Conservation (phyloP, 1,140 invertebrate species). For the Kradibia gibbosae region DNA sequence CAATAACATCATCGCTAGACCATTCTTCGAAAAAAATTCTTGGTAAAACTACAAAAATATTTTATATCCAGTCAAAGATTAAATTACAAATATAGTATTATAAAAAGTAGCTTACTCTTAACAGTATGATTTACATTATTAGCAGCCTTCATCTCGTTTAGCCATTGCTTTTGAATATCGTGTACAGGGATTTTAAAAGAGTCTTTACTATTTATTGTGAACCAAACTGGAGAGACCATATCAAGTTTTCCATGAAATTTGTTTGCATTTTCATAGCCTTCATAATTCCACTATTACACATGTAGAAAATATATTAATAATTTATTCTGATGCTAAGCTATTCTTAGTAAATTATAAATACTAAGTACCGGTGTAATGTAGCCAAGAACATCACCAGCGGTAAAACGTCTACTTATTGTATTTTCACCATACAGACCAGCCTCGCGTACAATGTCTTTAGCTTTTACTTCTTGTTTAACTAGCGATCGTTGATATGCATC, state of each 20-base stretch:
- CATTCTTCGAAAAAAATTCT: constrained; percentile 90
- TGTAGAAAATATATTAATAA: constrained; percentile 21
- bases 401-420: constrained; percentile 77
- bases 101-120: constrained; percentile 65
- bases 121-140: constrained; percentile 72
- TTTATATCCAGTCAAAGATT: constrained; percentile 30
- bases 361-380: constrained; percentile 91
- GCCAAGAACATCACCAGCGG: constrained; percentile 81
- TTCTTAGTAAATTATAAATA: constrained; percentile 32
- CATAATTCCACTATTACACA: constrained; percentile 88
- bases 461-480: constrained; percentile 77
- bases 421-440: constrained; percentile 82
- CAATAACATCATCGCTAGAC: constrained; percentile 79
- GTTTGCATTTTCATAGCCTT: constrained; percentile 95
- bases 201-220: constrained; percentile 78
- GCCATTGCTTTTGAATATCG: constrained; percentile 89
- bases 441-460: constrained; percentile 84
- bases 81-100: constrained; percentile 45
- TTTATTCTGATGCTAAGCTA: constrained; percentile 14
- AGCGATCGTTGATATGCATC: constrained; percentile 81
- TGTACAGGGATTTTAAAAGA: constrained; percentile 80
- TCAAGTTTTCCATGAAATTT: constrained; percentile 91
- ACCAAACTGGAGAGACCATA: constrained; percentile 94
- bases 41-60: constrained; percentile 80
- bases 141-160: constrained; percentile 78